Evolutionary conservation across 2,113 vertebrate genomes (phyloP), one percentile per base, ranked within the genome.

Genomic region (Hyperoodon ampullatus): DNA sequence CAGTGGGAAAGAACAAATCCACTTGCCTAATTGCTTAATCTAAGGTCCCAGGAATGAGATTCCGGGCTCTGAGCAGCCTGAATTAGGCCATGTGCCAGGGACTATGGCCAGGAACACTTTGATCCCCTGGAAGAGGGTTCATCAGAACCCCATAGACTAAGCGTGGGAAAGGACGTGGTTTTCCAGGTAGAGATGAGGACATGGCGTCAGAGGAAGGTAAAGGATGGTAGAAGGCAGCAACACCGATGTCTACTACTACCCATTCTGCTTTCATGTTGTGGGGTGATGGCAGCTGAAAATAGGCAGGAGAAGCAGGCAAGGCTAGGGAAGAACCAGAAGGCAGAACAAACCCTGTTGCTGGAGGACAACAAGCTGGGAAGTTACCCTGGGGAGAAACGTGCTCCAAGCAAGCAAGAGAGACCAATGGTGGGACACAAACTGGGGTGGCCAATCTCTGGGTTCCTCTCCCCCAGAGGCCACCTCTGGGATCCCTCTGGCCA

Each of bases 1-100:
- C 72, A 68, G 50, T 86, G 55, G 85, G 47, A 77, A 92, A 92
- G 84, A 87, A 35, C 68, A 95, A 81, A 90, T 74, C 72, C 33
- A 47, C 74, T 92, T 71, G 74, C 60, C 80, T 93, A 28, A 28
- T 81, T 11, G 24, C n/a, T 95, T 81, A 88, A 92, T 95, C 61
- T 58, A 11, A 70, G 78, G 70, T 83, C 90, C 89, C 66, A 86
- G 71, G 72, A 93, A 75, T 33, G 53, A 96, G 30, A 55, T 26
- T 78, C 70, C 93, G 72, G 53, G 26, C 65, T 94, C 60, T 53
- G 82, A 88, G n/a, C 28, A 42, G 53, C 61, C 65, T 82, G 80
- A 24, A 26, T 28, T 15, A 15, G 93, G 81, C 94, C 33, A 13
- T 2, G 50, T 39, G 80, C 94, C 84, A 94, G 77, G 44, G 5